phyloP scores from a whole-genome alignment of 1,140 invertebrate genomes.

The Drosophila asahinai region DNA sequence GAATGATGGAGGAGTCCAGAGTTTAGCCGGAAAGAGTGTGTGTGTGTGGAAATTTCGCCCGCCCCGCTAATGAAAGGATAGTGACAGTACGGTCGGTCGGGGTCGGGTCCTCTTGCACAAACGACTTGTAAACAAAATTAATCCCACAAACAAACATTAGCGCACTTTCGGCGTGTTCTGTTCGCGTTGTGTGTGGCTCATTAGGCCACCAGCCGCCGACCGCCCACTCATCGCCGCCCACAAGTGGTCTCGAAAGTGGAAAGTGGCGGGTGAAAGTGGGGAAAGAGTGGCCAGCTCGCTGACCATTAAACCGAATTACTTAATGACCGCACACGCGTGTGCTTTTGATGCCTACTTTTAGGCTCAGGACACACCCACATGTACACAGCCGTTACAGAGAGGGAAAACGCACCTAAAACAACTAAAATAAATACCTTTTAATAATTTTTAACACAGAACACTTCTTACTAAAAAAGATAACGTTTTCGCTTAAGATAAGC shows the following conservation, averaged over 20 bases:
- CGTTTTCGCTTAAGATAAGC: not conserved
- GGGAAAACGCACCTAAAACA: not conserved
- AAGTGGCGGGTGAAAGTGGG: not conserved
- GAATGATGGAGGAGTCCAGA: constrained; percentile 36
- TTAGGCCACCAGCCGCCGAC: constrained; percentile 44
- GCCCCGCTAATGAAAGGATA: constrained; percentile 59
- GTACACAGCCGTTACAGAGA: not conserved
- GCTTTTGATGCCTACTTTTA: constrained; percentile 75
- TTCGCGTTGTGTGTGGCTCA: constrained; percentile 67
- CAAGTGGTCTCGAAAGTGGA: constrained; percentile 21
- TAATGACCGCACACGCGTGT: constrained; percentile 79
- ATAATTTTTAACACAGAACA: accelerated
- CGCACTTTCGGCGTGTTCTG: constrained; percentile 68
- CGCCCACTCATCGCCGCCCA: constrained; percentile 1
- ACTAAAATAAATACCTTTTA: not conserved
- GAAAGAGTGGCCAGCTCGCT: constrained; percentile 29
- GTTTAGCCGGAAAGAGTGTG: constrained; percentile 8
- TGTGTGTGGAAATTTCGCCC: constrained; percentile 1
- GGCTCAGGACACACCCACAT: constrained; percentile 38
- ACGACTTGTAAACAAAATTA: constrained; percentile 83
- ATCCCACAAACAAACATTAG: constrained; percentile 79
- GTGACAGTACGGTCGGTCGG: constrained; percentile 11
- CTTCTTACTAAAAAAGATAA: not conserved
- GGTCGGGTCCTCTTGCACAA: constrained; percentile 51
- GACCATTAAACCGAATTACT: constrained; percentile 79